A percentile compares a stretch with the other conserved stretches of the same genome.
Conservation (phyloP, 2,113 vertebrate genomes). For the Hemicordylus capensis region DNA sequence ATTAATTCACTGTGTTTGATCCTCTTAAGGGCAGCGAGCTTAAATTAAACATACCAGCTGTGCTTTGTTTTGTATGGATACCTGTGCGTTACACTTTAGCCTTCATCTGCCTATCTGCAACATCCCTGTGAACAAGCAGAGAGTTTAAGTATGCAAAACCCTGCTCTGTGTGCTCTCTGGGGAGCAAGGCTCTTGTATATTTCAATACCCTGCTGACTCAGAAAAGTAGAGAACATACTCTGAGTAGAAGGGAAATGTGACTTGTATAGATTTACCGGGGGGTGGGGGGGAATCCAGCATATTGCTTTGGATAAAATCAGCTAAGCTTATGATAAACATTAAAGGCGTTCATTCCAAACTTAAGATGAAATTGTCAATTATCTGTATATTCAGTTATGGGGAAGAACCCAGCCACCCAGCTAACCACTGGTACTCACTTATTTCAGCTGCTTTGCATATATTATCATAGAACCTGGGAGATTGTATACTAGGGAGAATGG, state of each 20-base stretch:
- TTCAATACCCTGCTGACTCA: constrained; percentile 15
- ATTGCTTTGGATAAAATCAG: neutral
- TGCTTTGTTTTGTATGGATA: constrained; percentile 11
- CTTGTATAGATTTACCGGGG: neutral
- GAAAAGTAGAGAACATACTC: constrained; percentile 12
- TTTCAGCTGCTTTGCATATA: neutral
- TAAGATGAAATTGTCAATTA: neutral
- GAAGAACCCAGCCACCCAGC: neutral
- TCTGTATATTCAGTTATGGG: neutral
- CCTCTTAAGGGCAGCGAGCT: neutral
- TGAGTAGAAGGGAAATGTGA: constrained; percentile 2
- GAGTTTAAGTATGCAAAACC: constrained; percentile 13
- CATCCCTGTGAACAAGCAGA: neutral
- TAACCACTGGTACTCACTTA: neutral
- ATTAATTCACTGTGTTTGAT: constrained; percentile 2
- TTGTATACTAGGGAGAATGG: neutral
- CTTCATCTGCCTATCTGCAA: constrained; percentile 4
- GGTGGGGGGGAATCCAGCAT: neutral
- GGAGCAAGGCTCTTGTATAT: constrained; percentile 8
- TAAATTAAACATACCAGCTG: constrained; percentile 10
- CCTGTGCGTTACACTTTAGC: neutral
- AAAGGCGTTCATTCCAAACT: neutral
- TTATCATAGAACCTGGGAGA: neutral
- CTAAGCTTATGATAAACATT: neutral
- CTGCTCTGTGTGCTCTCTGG: neutral